Evolutionary conservation across 2,888 invertebrate species (phyloP), one percentile per base, ranked within the genome.

Genomic region (Caenorhabditis macrosperma): DNA sequence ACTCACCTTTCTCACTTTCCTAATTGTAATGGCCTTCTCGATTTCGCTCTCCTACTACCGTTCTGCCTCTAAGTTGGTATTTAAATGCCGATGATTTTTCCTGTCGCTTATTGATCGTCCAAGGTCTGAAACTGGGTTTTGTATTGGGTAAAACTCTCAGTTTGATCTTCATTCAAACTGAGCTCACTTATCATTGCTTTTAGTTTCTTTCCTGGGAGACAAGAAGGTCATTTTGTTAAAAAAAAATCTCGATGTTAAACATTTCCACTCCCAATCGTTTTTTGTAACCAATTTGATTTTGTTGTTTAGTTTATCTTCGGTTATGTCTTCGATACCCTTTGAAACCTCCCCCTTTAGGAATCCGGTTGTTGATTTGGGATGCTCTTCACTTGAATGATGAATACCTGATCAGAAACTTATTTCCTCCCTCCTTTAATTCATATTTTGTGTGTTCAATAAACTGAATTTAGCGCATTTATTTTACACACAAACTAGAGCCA

Each of bases 211-310:
- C 52, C 64, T 28, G 50, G 52, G 24, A 26, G 35, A 57, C 57
- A 57, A 38, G 52, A 55, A 57, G 20, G 41, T 52, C 52, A 30
- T 64, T 46, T 22, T 64, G 50, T 64, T 52, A 38, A 63, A n/a
- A n/a, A n/a, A n/a, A 52, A 52, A 64, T 64, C 52, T 64, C 64
- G 52, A 38, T 64, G 38, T 64, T 38, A 50, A 64, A 64, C 38
- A 52, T 64, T 64, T 50, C 52, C 38, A 52, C 24, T 17, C 35
- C 20, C 20, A 30, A 26, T 63, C 33, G 38, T 63, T 28, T 30
- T 35, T 30, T n/a, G n/a, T n/a, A n/a, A 22, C 12, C 30, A 30
- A 6, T 28, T n/a, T 26, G 3, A 50, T 38, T 9, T 48, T 48
- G 15, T 48, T 52, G 35, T 26, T 46, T 63, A 50, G 20, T 20